Evolutionary conservation across 2,113 vertebrate genomes (phyloP).

Genomic region (Pantherophis guttatus): DNA sequence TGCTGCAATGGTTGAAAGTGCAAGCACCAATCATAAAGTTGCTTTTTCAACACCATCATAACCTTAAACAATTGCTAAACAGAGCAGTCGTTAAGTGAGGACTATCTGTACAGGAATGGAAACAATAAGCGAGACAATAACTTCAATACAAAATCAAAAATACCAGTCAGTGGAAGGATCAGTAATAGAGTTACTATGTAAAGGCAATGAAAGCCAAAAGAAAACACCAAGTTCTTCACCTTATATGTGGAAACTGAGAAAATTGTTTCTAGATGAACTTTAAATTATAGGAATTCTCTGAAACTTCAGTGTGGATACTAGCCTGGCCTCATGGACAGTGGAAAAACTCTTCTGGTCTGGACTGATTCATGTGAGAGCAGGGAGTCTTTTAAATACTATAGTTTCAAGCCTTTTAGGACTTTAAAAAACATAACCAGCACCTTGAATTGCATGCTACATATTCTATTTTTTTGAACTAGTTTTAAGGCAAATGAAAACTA

Average conservation of each 20-base stretch:
- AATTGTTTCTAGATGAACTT: neutral
- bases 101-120: neutral
- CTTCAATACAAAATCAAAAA: too few relatives aligned
- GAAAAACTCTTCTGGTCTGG: neutral
- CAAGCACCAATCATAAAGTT: neutral
- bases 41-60: neutral
- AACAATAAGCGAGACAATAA: too few relatives aligned
- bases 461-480: neutral
- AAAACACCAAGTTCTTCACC: too few relatives aligned
- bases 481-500: neutral
- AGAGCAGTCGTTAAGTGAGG: neutral
- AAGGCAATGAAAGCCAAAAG: too few relatives aligned
- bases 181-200: too few relatives aligned
- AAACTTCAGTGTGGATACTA: neutral
- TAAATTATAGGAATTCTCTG: neutral
- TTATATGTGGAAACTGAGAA: too few relatives aligned
- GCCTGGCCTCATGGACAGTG: neutral
- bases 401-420: too few relatives aligned
- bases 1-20: neutral
- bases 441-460: too few relatives aligned
- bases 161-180: too few relatives aligned
- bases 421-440: too few relatives aligned
- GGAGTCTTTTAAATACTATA: neutral
- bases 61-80: neutral
- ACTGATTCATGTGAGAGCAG: neutral